phyloP scores from a whole-genome alignment of 2,113 vertebrate species.

The Setophaga coronata region DNA sequence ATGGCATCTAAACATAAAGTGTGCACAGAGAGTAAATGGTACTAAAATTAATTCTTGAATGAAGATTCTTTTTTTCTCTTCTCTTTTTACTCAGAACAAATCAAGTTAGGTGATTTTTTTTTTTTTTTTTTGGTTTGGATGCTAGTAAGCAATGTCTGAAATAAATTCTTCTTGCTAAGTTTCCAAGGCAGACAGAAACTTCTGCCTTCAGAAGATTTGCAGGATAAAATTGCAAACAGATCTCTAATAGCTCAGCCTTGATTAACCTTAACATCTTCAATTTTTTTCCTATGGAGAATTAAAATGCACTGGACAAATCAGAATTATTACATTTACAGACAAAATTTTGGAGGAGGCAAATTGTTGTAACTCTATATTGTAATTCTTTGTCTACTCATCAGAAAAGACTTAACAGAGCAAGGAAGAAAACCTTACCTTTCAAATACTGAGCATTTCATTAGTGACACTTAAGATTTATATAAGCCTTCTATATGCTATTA shows the following conservation, averaged over 20 bases:
- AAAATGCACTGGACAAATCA: background rate
- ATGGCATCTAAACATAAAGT: conserved; percentile 53
- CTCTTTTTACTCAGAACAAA: background rate
- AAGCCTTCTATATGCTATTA: background rate
- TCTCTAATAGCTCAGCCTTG: background rate
- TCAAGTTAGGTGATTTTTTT: background rate
- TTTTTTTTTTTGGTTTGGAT: background rate
- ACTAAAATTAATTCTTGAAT: conserved; percentile 41
- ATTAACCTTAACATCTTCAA: background rate
- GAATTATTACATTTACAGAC: background rate
- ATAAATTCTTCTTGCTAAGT: background rate
- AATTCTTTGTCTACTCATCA: background rate
- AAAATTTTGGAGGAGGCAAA: background rate
- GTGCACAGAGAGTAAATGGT: conserved; percentile 28
- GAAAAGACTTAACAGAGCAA: background rate
- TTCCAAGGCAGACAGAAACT: background rate
- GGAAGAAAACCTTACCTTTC: background rate
- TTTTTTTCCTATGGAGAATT: background rate
- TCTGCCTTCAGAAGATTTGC: background rate
- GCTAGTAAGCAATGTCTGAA: background rate
- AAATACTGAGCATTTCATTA: background rate
- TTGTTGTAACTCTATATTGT: background rate
- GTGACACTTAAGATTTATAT: background rate
- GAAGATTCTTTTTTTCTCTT: background rate
- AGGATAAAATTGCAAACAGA: background rate